Evolutionary conservation across 2,888 invertebrate species (phyloP), one percentile per base, ranked within the genome.

Genomic region (Catocala sponsa): DNA sequence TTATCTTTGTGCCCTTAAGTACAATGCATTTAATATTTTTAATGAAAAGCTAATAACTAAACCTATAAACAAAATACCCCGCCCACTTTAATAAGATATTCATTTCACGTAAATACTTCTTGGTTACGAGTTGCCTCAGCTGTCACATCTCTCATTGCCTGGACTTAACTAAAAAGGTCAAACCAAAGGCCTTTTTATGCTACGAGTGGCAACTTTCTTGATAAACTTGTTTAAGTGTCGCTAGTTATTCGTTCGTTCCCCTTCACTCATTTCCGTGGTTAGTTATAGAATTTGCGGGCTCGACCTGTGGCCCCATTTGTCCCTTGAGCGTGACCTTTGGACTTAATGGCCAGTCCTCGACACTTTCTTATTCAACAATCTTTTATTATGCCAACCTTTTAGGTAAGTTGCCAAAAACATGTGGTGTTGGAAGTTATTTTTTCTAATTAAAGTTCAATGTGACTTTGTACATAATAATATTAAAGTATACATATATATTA

Each of bases 201-300:
- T 70, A 72, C 70, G 72, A 76, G 65, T 59, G 55, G 54, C 56
- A 81, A 81, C 75, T 81, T 82, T 79, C 75, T 80, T 79, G 76
- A 80, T 83, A 81, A 82, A 82, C 75, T 83, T 78, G 74, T 74
- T 62, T 74, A 77, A 81, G 76, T 75, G 76, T 76, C 76, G 73
- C 73, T 64, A 65, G 66, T 62, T 59, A 59, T 59, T 59, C 72
- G 63, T 67, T 74, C 65, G 59, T 68, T 73, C 54, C 74, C 70
- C 63, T 65, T 66, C 66, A 52, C 53, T 69, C 69, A 73, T 74
- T 75, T 76, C 69, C 71, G 76, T 71, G 73, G 75, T 78, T 69
- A 72, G 72, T 79, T 80, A 81, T 80, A 72, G 78, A 79, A 77
- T 82, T 78, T 78, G 81, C 66, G 82, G 78, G 65, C 55, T 70